Percentiles rank a stretch among this genome's conserved stretches.
Conservation (phyloP, 2,113 vertebrate genomes). For the Murina feae region DNA sequence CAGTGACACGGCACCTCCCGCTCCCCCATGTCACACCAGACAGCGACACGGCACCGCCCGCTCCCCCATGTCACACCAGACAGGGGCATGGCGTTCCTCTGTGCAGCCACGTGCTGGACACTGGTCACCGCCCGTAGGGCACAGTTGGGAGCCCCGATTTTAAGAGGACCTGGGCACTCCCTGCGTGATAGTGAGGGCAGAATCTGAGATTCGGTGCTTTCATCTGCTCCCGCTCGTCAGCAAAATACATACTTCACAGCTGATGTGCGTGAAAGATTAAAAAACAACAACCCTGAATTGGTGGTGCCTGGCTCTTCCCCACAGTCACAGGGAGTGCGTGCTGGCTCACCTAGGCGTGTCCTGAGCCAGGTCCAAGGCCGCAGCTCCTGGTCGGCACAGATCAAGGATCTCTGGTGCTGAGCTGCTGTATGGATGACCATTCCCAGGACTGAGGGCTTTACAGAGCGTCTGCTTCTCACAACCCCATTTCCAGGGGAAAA, state of each 20-base stretch:
- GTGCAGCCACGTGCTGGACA: slow-evolving; percentile 27
- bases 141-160: slow-evolving; percentile 37
- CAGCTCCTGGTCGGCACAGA: not conserved
- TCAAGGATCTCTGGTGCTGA: not conserved
- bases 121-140: slow-evolving; percentile 40
- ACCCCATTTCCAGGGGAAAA: slow-evolving; percentile 51
- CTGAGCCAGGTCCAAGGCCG: not conserved
- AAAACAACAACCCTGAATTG: not conserved
- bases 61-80: no score
- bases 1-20: no score
- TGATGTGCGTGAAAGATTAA: slow-evolving; percentile 54
- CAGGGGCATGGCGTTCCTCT: slow-evolving; percentile 52
- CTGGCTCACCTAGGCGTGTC: not conserved
- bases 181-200: slow-evolving; percentile 32
- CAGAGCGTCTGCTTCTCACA: slow-evolving; percentile 70
- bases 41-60: no score
- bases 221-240: slow-evolving; percentile 32
- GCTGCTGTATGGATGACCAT: slow-evolving; percentile 10
- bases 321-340: slow-evolving; percentile 10
- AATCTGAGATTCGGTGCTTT: slow-evolving; percentile 60
- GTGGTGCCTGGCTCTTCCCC: not conserved
- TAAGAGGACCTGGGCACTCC: slow-evolving; percentile 27
- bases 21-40: no score
- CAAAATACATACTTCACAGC: slow-evolving; percentile 46
- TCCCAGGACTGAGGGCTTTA: slow-evolving; percentile 58